Conservation (phyloP, 2,113 vertebrate species). For the Ammodytes dubius region DNA sequence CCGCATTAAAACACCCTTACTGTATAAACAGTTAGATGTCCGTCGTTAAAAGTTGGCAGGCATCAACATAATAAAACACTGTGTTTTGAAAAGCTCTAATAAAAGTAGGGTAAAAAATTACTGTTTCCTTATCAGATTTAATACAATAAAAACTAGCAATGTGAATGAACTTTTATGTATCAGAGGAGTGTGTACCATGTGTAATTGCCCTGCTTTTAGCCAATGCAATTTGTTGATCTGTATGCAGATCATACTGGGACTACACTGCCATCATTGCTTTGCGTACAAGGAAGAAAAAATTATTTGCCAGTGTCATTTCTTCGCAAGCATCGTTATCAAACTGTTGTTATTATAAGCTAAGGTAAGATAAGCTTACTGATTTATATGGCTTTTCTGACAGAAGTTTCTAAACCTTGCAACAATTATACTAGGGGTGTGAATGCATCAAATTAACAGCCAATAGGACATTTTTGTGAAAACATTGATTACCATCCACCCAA, state of each 20-base stretch:
- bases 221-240: background rate
- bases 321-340: background rate
- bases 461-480: slow-evolving; percentile 12
- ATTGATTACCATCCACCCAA: slow-evolving; percentile 2
- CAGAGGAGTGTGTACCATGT: background rate
- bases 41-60: too few relatives aligned
- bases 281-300: background rate
- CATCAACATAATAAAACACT: background rate
- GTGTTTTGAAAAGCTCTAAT: background rate
- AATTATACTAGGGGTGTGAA: background rate
- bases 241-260: too few relatives aligned
- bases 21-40: background rate
- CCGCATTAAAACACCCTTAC: background rate
- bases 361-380: background rate
- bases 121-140: background rate
- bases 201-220: background rate
- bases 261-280: background rate
- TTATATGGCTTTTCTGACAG: background rate
- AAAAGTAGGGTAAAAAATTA: background rate
- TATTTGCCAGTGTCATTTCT: background rate
- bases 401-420: background rate
- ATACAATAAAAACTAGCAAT: background rate
- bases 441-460: background rate
- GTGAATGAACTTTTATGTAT: background rate
- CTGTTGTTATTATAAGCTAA: background rate